Percentiles rank a stretch among this genome's conserved stretches.
Conservation (phyloP, 2,797 vertebrate genomes). For the Sebastes jordani region DNA sequence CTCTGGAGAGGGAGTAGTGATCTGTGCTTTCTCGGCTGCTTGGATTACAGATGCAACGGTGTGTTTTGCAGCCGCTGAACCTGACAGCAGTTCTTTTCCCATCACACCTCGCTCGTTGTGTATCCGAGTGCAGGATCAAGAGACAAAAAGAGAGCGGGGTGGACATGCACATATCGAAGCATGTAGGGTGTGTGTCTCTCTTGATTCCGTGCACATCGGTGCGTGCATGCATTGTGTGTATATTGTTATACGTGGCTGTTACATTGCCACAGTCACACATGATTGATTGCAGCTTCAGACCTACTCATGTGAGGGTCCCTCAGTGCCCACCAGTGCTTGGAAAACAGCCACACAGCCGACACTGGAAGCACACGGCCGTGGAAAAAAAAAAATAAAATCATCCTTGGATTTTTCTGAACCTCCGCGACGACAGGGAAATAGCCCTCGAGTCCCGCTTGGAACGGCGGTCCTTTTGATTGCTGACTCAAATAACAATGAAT, state of each 20-base stretch:
- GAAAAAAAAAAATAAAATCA: conserved; percentile 21
- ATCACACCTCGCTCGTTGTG: conserved; percentile 32
- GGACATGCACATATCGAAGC: not conserved
- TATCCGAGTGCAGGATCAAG: conserved; percentile 14
- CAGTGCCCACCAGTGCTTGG: conserved; percentile 22
- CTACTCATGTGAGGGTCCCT: conserved; percentile 58
- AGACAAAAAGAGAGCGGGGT: conserved; percentile 9
- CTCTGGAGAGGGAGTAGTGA: conserved; percentile 37
- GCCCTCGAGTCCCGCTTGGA: conserved; percentile 35
- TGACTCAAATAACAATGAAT: conserved; percentile 62
- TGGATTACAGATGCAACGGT: conserved; percentile 40
- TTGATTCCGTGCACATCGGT: not conserved
- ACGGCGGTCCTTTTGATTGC: conserved; percentile 51
- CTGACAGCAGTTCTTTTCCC: conserved; percentile 33
- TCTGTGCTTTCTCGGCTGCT: conserved; percentile 46
- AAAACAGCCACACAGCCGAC: conserved; percentile 44
- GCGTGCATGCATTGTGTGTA: not conserved
- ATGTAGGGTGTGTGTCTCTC: not conserved
- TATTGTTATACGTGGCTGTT: conserved; percentile 18
- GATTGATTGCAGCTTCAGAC: conserved; percentile 64
- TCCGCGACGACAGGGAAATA: conserved; percentile 45
- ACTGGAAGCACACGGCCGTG: conserved; percentile 9
- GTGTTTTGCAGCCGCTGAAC: conserved; percentile 29
- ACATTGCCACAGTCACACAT: conserved; percentile 51
- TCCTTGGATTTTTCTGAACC: conserved; percentile 49